phyloP scores from a whole-genome alignment of 2,888 invertebrate species.

The Heteromyza rotundicornis region DNA sequence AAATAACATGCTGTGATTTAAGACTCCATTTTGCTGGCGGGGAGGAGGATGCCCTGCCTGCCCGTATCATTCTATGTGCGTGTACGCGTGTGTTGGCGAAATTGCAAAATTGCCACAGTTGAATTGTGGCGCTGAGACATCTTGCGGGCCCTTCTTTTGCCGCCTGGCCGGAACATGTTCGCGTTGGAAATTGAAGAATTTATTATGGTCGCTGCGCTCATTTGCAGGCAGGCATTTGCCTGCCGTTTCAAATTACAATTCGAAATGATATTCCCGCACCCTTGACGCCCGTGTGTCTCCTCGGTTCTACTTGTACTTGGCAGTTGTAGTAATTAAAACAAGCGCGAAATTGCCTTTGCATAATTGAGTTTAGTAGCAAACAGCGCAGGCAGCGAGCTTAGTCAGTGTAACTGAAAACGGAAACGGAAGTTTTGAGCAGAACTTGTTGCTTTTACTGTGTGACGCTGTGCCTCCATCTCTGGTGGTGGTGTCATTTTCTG shows the following conservation, averaged over 20 bases:
- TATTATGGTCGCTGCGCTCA: conserved; percentile 24
- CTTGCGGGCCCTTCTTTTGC: too few species aligned
- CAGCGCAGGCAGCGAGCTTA: conserved; percentile 40
- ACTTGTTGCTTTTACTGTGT: conserved; percentile 9
- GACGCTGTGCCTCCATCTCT: background rate
- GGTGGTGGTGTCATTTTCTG: conserved; percentile 1
- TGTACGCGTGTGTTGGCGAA: too few species aligned
- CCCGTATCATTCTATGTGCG: background rate
- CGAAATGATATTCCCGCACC: background rate
- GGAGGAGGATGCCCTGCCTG: background rate
- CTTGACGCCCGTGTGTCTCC: background rate
- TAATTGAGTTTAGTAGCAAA: conserved; percentile 52
- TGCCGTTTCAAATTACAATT: conserved; percentile 18
- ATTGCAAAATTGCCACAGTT: background rate
- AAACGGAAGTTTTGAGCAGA: conserved; percentile 37
- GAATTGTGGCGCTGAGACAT: background rate
- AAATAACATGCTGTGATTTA: conserved; percentile 58
- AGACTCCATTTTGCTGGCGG: conserved; percentile 49
- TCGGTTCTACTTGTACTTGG: too few species aligned
- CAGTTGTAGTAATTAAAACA: conserved; percentile 37
- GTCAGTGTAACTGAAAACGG: too few species aligned
- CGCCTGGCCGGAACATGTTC: background rate
- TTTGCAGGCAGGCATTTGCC: too few species aligned
- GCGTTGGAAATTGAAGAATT: conserved; percentile 24
- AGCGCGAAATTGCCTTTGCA: conserved; percentile 32